Evolutionary conservation across 2,797 vertebrate genomes (phyloP).

Genomic region (Enteromius treurensis): DNA sequence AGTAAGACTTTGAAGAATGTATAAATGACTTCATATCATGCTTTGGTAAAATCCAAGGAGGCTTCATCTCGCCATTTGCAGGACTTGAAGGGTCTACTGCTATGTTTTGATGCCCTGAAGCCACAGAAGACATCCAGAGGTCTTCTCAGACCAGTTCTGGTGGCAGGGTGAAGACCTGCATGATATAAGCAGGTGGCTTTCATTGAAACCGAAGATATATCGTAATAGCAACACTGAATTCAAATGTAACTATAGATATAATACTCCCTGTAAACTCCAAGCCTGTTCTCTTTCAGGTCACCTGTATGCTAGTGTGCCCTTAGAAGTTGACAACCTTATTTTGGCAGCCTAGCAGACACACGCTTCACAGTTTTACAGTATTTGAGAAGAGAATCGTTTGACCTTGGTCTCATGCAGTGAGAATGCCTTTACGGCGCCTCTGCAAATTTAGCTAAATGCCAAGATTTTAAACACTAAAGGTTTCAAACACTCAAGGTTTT

Average conservation of each 20-base stretch:
- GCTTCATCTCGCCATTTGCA: neutral
- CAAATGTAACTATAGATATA: neutral
- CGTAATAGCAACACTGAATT: conserved; percentile 1
- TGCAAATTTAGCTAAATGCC: neutral
- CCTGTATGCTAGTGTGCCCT: neutral
- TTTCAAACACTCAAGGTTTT: neutral
- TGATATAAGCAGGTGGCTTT: too few species aligned
- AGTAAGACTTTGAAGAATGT: neutral
- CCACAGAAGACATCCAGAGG: neutral
- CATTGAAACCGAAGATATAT: neutral
- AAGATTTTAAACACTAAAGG: neutral
- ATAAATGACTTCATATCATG: neutral
- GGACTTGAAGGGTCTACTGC: neutral
- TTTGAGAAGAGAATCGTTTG: neutral
- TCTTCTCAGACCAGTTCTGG: neutral
- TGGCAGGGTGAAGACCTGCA: too few species aligned
- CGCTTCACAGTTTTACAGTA: neutral
- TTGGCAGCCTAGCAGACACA: neutral
- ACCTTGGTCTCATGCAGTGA: neutral
- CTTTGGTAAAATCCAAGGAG: neutral
- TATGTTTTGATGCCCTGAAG: neutral
- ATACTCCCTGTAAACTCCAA: neutral
- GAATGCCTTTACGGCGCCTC: neutral
- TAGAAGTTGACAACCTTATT: neutral
- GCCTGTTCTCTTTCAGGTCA: neutral